Base-by-base conservation (phyloP, 2,113 vertebrate species). In the Phrynosoma blainvillii region DNA sequence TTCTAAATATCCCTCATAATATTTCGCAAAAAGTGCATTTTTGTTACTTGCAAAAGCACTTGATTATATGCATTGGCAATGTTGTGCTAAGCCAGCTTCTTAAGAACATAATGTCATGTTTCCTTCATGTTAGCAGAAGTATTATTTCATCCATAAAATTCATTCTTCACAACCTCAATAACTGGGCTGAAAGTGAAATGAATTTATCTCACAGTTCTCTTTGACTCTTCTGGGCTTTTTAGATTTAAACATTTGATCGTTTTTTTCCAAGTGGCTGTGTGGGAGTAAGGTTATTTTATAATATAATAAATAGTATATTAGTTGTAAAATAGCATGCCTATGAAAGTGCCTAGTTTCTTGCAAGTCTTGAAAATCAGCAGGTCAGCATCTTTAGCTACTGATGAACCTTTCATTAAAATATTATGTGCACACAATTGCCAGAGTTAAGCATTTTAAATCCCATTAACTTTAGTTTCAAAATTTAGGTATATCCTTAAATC, bases 351-450 rank as follows among this genome's bases (percentile, higher is more conserved):
- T 80, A 30, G 30, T 65, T 75, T 81, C 56, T 81, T 82, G 6
- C 32, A 87, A 18, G 59, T 66, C 40, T 62, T 75, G 73, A 88
- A 83, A 83, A 77, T 77, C 80, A 88, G 32, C 30, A 5, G 71
- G 71, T 88, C 87, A 88, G 80, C 80, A 83, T 88, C 62, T 83
- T 88, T 30, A 77, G 42, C 59, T 83, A 32, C 80, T 77, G 87
- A 83, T 66, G 42, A 83, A 88, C 56, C 71, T 88, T 88, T 88
- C 47, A 88, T 88, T 88, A 88, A 83, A 83, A 88, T 68, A 77
- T 88, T 77, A 75, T 76, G 81, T 68, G 79, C 13, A 21, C 40
- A 20, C 59, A 66, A 68, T 88, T 83, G 56, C 81, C 59, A 68
- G 71, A 88, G 80, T 56, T 78, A 68, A 83, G 73, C 62, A 83